These are phyloP conservation scores for Oreochromis grahami DNA, from an alignment of 2,797 vertebrate genomes.

Conservation along the genomic window DNA sequence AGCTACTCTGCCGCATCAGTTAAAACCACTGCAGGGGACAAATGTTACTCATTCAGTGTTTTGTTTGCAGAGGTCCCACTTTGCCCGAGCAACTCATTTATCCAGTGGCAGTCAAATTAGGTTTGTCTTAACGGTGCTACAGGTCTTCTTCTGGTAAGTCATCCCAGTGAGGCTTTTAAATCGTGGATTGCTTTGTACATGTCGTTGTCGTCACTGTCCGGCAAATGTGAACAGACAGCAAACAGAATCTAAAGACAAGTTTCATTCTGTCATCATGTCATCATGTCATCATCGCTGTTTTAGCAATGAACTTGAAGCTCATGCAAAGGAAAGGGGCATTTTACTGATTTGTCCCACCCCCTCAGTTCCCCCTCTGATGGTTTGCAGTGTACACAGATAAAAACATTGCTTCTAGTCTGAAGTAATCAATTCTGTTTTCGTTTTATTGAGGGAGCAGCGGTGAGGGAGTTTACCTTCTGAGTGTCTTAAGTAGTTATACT, in stretches of 20 bases:
- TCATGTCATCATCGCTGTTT: neutral
- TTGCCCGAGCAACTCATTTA: slow-evolving; percentile 42
- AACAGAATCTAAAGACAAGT: neutral
- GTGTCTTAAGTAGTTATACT: slow-evolving; percentile 17
- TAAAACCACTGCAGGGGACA: slow-evolving; percentile 59
- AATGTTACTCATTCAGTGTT: slow-evolving; percentile 51
- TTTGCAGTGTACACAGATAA: neutral
- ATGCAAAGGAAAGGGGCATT: neutral
- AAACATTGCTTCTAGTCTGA: slow-evolving; percentile 13
- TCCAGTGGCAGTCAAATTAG: slow-evolving; percentile 46
- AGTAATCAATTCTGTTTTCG: neutral
- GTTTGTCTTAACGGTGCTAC: slow-evolving; percentile 28
- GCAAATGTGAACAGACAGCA: neutral
- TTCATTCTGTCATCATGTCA: neutral
- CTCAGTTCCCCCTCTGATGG: neutral
- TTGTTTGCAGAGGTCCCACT: slow-evolving; percentile 52
- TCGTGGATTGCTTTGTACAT: neutral
- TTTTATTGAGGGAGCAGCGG: neutral
- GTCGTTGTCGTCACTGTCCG: neutral
- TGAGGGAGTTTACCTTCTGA: neutral
- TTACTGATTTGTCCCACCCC: neutral
- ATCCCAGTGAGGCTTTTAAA: neutral
- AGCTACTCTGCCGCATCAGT: slow-evolving; percentile 50
- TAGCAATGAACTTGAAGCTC: neutral
- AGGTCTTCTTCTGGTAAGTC: neutral